Base-by-base conservation (phyloP, 2,888 invertebrate genomes). In the Eupeodes latifasciatus region DNA sequence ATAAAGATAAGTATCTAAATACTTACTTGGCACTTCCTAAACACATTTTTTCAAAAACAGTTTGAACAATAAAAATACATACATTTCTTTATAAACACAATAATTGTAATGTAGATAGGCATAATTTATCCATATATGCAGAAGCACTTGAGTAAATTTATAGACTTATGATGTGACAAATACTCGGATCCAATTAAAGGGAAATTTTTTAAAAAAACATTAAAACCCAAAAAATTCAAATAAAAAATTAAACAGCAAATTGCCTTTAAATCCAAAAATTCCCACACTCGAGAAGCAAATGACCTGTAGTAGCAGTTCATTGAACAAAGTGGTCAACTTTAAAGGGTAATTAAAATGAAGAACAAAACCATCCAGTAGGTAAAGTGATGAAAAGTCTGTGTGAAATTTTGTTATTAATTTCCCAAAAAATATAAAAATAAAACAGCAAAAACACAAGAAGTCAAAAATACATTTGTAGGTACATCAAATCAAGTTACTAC, bases 331-430 rank as follows among this genome's bases (percentile, higher is more conserved):
- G 88, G 88, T 85, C 88, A 88, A 85, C 85, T 81, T 81, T 74
- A 59, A 83, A 81, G 81, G 81, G 88, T 81, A 85, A 74, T 81
- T 66, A 81, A 59, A 53, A 71, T 19, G 10, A 47, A 49, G 40
- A 62, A 62, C 44, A 57, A 69, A 57, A 66, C 82, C 44, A 64
- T 44, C 16, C 34, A n/a, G 34, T 36, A 75, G 16, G 49, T 61
- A 16, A 36, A 69, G 57, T 79, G 76, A 71, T 87, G 71, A 59
- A 80, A 59, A 84, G 88, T 74, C 81, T 88, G 88, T 88, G 81
- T 88, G 87, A 88, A 85, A 85, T 88, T 85, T 84, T 67, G 88
- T 88, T 88, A 85, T 88, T 88, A 88, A 88, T 88, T 80, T 81
- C 72, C 19, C 74, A 88, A 88, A 86, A 79, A 53, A 27, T 27